Base-by-base conservation (phyloP, 2,888 invertebrate species). In the Xestia c-nigrum region DNA sequence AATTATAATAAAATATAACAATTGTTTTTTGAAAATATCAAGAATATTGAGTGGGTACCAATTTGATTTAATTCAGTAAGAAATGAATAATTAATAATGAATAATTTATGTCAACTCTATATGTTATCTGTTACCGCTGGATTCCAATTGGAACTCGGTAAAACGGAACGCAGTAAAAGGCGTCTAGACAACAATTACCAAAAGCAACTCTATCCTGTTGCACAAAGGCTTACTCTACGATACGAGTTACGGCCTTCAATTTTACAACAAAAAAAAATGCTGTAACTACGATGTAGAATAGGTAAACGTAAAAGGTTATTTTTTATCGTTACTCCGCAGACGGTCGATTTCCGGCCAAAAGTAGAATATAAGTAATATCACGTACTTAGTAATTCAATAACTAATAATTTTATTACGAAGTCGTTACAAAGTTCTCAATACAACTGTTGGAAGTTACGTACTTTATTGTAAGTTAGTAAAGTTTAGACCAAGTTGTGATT, bases 241-340 rank as follows among this genome's bases (percentile, higher is more conserved):
- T 72, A 79, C 38, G 57, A 73, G 66, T 12, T 72, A 80, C 90
- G 93, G 91, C 94, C 94, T 94, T 94, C 93, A 88, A 92, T 88
- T 86, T 89, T 90, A 88, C 82, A 87, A 91, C 92, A 92, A 91
- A 93, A 91, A 93, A 91, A 93, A 91, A 93, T 91, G 88, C 89
- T 88, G 85, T 88, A 90, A 83, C 90, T 91, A 89, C 89, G 92
- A 90, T 91, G 91, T 90, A 92, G 91, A 90, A 85, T 91, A 73
- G 12, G 73, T 73, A 92, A 88, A 91, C 91, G 86, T 91, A 90
- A 90, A 93, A 93, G 93, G 94, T 93, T 94, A 94, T 93, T 92
- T 92, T 89, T 90, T 89, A 89, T 88, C 91, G 89, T 88, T 87
- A 85, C 65, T 75, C 69, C 76, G 87, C 83, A 86, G 87, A 87